Conservation (phyloP, 2,888 invertebrate genomes). For the Aphrophora alni region DNA sequence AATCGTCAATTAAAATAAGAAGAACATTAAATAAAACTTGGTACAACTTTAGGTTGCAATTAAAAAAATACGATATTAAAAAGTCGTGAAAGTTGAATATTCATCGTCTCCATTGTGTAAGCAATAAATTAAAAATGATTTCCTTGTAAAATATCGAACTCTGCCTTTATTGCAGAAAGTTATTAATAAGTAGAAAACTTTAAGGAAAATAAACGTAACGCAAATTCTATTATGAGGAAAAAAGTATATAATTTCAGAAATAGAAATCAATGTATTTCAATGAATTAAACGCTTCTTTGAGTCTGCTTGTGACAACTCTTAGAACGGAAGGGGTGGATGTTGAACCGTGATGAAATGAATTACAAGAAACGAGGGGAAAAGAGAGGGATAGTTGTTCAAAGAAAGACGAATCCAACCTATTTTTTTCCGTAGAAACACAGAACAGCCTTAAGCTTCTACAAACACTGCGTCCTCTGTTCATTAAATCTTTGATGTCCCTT, state of each 20-base stretch:
- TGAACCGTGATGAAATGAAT: too few species aligned
- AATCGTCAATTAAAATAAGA: too few species aligned
- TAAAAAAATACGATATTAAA: too few species aligned
- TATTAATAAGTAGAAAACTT: too few species aligned
- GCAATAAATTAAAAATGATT: too few species aligned
- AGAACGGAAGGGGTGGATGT: neutral
- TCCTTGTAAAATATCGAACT: too few species aligned
- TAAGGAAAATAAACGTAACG: too few species aligned
- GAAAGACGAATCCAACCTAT: neutral
- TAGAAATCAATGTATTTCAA: neutral
- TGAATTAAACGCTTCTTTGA: neutral
- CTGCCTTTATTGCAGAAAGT: too few species aligned
- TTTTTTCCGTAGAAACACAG: neutral
- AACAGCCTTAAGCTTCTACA: neutral
- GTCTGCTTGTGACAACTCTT: neutral
- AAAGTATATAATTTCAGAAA: neutral
- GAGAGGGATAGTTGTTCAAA: neutral
- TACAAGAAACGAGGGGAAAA: neutral
- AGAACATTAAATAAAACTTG: too few species aligned
- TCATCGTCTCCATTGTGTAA: too few species aligned
- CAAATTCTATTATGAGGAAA: neutral
- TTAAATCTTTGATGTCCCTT: slow-evolving; percentile 1
- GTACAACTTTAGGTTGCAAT: too few species aligned
- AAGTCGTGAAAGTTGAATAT: too few species aligned
- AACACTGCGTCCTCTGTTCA: neutral